These are phyloP conservation scores for Struthio camelus DNA, from an alignment of 2,113 vertebrate genomes.

Conservation along the genomic window DNA sequence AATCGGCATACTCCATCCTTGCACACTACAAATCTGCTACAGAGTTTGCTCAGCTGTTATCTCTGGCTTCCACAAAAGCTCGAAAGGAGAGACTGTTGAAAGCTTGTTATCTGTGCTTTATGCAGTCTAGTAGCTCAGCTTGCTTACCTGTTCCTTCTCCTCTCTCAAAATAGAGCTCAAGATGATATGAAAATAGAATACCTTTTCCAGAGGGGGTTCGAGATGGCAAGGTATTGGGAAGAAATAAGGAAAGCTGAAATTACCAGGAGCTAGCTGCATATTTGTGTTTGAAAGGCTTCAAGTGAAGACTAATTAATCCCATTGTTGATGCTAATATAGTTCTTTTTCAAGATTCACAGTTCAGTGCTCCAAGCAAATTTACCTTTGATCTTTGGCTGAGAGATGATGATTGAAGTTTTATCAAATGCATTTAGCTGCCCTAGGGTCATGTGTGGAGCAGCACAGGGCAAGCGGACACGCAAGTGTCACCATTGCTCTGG, in stretches of 20 bases:
- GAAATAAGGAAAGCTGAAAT: background rate
- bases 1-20: background rate
- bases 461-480: background rate
- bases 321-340: conserved; percentile 71
- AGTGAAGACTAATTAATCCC: conserved; percentile 73
- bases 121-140: conserved; percentile 28
- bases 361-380: conserved; percentile 63
- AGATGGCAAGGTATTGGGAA: background rate
- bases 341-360: conserved; percentile 47
- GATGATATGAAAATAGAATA: background rate
- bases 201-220: background rate
- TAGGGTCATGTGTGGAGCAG: background rate
- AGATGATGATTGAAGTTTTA: conserved; percentile 24
- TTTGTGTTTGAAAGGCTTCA: conserved; percentile 47
- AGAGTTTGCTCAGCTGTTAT: conserved; percentile 24
- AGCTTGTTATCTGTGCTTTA: conserved; percentile 53
- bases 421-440: background rate
- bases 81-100: conserved; percentile 26
- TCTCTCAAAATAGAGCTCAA: background rate
- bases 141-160: conserved; percentile 1
- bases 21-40: background rate
- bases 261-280: background rate
- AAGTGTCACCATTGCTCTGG: background rate
- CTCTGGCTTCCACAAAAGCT: conserved; percentile 50
- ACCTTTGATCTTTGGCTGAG: conserved; percentile 70